Base-by-base conservation (phyloP, 2,797 vertebrate species). In the Takifugu rubripes region DNA sequence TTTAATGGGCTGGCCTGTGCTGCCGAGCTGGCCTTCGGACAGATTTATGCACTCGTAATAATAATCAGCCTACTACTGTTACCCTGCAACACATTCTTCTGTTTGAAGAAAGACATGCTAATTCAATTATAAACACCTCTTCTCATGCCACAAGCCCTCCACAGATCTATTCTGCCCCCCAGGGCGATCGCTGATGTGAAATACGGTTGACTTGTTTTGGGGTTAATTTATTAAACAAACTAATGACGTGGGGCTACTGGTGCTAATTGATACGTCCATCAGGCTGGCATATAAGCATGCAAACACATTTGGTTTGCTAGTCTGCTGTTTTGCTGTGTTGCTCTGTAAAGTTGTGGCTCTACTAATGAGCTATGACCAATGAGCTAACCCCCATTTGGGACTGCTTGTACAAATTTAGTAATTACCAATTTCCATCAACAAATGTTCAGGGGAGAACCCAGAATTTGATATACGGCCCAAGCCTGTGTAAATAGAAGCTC, bases 31-130 rank as follows among this genome's bases (percentile, higher is more conserved):
- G 64, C 80, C 76, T 66, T 68, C 73, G 66, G 86, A 83, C 78
- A 87, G 85, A 89, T 86, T 88, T 87, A 90, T 81, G 84, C 67
- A 61, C 75, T 80, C 64, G 62, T 87, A 87, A 84, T 84, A 90
- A 88, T 90, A 84, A 90, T 86, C 70, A 84, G 82, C 72, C 73
- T 78, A 84, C 87, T 88, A 78, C 74, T 81, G 81, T 87, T 89
- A 86, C 87, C 72, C 72, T 58, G 70, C 68, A 66, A 83, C 78
- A 67, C 80, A 81, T 88, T 83, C 82, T 81, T 78, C 66, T 54
- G 76, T 82, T 85, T 83, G 74, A 78, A 87, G 79, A 78, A 68
- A 85, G 82, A 79, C 72, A 69, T 77, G 78, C 78, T 85, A 82
- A 89, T 88, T 87, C 63, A 78, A 84, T 85, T 82, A 83, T 72